Base-by-base conservation (phyloP, 2,888 invertebrate species). In the Bimastos eiseni region DNA sequence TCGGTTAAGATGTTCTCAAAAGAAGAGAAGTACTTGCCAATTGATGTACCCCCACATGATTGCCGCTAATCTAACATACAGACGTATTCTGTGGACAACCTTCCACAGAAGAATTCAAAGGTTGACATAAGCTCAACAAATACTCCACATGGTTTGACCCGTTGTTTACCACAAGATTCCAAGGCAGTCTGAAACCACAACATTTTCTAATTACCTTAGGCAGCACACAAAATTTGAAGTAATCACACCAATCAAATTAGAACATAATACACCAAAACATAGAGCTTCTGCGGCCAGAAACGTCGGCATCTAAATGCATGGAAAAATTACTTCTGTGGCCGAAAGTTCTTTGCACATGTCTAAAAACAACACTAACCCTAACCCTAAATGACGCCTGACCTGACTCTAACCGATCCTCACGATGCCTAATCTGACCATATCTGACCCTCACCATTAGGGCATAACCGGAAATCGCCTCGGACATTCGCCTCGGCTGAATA, bases 81-180 rank as follows among this genome's bases (percentile, higher is more conserved):
- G 86, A 86, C 19, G 86, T 86, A 86, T 86, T 86, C 86, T 24
- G 86, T 86, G 86, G 37, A 86, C 86, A 86, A 36, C 37, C 86
- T 21, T 34, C 36, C 37, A 86, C 86, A 6, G 86, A 86, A 86
- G 86, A 86, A 21, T 86, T 86, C 86, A 86, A 37, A 34, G 86
- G 86, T 37, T 86, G 86, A 86, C 86, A 86, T 34, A 86, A 17
- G 34, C 86, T 86, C n/a, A 86, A 6, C 36, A 86, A 24, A 37
- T 86, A 86, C 37, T 86, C 86, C 37, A 86, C 86, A 86, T 37
- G 34, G 37, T 86, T 86, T 36, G 86, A 86, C 37, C 86, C 86
- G 15, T 86, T 86, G 86, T 86, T 34, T 86, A 86, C 37, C 34
- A 86, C 86, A 36, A 86, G 36, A 86, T 86, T 86, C 86, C 86